Conservation (phyloP, 2,113 vertebrate species). For the Rhizomys pruinosus region DNA sequence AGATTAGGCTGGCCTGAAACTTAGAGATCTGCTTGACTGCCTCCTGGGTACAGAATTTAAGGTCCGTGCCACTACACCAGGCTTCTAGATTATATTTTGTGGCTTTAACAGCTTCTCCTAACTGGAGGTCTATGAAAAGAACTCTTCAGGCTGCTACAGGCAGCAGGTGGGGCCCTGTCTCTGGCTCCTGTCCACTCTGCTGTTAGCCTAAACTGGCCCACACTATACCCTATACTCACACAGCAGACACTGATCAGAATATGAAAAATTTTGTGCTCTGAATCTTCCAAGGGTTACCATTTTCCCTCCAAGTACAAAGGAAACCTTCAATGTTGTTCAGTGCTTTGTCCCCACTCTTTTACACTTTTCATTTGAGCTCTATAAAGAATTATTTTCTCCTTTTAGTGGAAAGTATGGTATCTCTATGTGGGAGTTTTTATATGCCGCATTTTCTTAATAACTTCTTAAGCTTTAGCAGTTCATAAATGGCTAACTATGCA, state of each 20-base stretch:
- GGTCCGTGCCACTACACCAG: no score
- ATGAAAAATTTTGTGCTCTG: not conserved
- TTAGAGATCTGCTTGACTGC: not conserved
- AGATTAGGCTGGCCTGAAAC: no score
- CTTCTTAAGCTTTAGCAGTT: not conserved
- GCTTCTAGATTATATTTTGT: no score
- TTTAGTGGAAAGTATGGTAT: not conserved
- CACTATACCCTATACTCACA: fast-evolving
- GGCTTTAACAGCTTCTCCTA: not conserved
- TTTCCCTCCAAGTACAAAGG: not conserved
- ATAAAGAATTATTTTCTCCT: not conserved
- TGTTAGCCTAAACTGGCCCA: not conserved
- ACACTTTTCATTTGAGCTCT: not conserved
- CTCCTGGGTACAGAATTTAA: no score
- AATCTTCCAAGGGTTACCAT: not conserved
- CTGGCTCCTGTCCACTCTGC: not conserved
- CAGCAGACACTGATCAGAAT: not conserved
- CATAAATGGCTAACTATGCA: not conserved
- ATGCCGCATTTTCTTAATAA: not conserved
- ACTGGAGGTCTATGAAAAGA: not conserved
- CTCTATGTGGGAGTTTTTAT: not conserved
- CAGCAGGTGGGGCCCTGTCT: not conserved
- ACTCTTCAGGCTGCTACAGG: not conserved
- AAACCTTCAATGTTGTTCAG: not conserved
- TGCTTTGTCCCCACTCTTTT: not conserved